Percentiles rank a stretch among this genome's conserved stretches.
These are phyloP conservation scores for Alloplasta piceator DNA, from an alignment of 2,888 invertebrate genomes.

Conservation along the genomic window DNA sequence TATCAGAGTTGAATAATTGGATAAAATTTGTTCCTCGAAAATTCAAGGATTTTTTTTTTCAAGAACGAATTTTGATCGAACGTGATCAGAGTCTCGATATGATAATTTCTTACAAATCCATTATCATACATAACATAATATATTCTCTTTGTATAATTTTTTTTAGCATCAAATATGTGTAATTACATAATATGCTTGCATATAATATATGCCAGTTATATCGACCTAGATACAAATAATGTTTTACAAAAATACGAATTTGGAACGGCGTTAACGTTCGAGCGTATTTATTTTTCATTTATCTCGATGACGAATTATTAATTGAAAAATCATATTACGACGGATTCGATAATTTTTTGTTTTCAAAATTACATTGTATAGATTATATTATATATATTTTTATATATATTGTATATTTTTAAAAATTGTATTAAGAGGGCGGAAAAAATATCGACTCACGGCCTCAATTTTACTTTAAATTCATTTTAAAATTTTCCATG, in stretches of 20 bases:
- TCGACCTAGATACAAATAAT: constrained; percentile 78
- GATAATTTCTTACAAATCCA: background rate
- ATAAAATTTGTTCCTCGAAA: background rate
- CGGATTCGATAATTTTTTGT: constrained; percentile 41
- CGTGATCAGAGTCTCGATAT: background rate
- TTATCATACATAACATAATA: constrained; percentile 55
- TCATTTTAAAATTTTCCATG: too few relatives aligned
- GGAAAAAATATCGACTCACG: too few relatives aligned
- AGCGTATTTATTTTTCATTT: constrained; percentile 69
- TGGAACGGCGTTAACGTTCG: constrained; percentile 78
- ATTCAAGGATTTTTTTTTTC: constrained; percentile 8
- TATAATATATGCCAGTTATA: constrained; percentile 57
- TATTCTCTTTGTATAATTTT: constrained; percentile 52
- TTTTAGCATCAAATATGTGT: constrained; percentile 55
- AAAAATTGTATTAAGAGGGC: too few relatives aligned
- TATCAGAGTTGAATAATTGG: too few relatives aligned
- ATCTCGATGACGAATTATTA: constrained; percentile 61
- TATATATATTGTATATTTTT: too few relatives aligned
- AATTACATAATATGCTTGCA: constrained; percentile 40
- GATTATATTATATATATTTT: too few relatives aligned
- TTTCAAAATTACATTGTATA: too few relatives aligned
- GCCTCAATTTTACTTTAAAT: too few relatives aligned
- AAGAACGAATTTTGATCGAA: constrained; percentile 17
- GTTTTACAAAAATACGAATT: constrained; percentile 83
- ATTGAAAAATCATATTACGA: constrained; percentile 45